Evolutionary conservation across 2,797 vertebrate species (phyloP).

Genomic region (Serranus cabrilla): DNA sequence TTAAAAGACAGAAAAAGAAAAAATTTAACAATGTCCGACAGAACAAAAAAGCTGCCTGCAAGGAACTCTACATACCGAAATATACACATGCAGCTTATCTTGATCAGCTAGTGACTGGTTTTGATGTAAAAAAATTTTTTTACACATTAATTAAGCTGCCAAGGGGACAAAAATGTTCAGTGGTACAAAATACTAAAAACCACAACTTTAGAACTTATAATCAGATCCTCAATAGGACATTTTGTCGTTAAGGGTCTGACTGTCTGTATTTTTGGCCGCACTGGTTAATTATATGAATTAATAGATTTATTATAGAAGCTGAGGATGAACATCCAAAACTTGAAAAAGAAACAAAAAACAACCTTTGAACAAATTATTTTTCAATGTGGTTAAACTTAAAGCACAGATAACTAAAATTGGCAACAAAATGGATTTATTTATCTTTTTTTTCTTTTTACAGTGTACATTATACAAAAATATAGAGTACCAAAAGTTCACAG

Average conservation of each 20-base stretch:
- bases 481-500: conserved; percentile 90
- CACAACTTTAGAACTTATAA: no score
- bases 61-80: background rate
- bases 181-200: no score
- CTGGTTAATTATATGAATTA: no score
- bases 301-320: no score
- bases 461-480: conserved; percentile 91
- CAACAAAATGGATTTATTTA: conserved; percentile 79
- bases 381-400: background rate
- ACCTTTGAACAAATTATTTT: no score
- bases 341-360: no score
- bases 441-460: conserved; percentile 81
- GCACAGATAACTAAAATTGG: conserved; percentile 32
- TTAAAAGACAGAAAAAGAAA: background rate
- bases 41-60: background rate
- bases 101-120: background rate
- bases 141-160: no score
- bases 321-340: no score
- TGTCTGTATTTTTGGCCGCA: no score
- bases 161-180: no score
- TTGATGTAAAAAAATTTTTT: background rate
- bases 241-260: no score
- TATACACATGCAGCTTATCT: background rate
- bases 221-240: no score
- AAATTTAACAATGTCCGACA: background rate